Conservation (phyloP, 2,797 vertebrate genomes). For the Sebastes kiyomatsui region DNA sequence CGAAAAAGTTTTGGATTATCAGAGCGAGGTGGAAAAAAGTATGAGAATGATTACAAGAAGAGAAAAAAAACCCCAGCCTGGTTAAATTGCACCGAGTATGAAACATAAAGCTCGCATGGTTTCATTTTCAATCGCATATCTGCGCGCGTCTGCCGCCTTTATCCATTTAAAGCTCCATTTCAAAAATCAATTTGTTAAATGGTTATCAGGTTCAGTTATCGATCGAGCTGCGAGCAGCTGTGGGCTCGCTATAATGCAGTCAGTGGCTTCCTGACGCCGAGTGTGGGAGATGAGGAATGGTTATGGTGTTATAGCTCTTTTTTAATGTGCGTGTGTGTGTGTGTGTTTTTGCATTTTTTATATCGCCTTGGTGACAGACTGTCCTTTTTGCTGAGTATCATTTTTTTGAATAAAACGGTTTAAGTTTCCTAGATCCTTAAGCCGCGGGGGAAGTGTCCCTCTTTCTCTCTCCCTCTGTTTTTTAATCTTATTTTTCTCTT, state of each 20-base stretch:
- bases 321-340: conserved; percentile 13
- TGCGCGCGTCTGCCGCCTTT: conserved; percentile 6
- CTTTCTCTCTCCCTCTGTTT: conserved; percentile 50
- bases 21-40: neutral
- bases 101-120: neutral
- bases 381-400: conserved; percentile 63
- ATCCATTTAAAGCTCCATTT: conserved; percentile 67
- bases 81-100: neutral
- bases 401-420: conserved; percentile 58
- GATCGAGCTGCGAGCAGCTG: conserved; percentile 38
- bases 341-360: conserved; percentile 13
- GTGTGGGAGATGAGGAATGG: conserved; percentile 38
- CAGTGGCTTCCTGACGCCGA: conserved; percentile 41
- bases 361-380: conserved; percentile 39
- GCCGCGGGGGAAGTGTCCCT: conserved; percentile 59
- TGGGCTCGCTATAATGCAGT: conserved; percentile 35
- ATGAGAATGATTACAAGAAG: neutral
- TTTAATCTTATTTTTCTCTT: conserved; percentile 70
- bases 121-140: conserved; percentile 30
- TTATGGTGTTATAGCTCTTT: conserved; percentile 29
- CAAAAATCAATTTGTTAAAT: conserved; percentile 72
- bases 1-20: neutral
- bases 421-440: conserved; percentile 69
- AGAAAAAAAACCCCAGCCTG: neutral
- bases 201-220: conserved; percentile 70